A percentile compares a stretch with the other conserved stretches of the same genome.
Conservation (phyloP, 2,113 vertebrate species). For the Rhinogobius similis region DNA sequence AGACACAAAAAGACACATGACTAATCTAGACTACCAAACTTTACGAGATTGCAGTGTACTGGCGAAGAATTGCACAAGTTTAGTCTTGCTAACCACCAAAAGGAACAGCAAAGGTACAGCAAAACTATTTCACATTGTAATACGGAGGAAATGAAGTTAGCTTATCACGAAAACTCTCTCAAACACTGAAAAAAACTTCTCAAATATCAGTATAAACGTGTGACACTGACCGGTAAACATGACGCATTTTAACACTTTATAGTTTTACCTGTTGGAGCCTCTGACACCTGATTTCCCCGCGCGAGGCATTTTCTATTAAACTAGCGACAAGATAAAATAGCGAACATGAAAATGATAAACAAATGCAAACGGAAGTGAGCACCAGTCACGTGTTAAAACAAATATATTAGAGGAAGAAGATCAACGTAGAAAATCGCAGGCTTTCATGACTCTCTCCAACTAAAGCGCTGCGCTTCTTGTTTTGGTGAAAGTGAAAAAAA, state of each 20-base stretch:
- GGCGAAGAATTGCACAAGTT: not conserved
- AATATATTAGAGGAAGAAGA: not conserved
- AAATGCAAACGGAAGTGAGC: not conserved
- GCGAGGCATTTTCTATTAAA: constrained; percentile 49
- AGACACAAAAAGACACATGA: not conserved
- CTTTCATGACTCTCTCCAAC: not conserved
- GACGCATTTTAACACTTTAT: not conserved
- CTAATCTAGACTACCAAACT: not conserved
- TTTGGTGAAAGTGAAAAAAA: constrained; percentile 9
- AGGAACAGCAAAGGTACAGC: not conserved
- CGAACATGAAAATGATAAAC: not conserved
- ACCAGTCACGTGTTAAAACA: not conserved
- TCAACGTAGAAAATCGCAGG: not conserved
- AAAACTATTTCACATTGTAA: not conserved
- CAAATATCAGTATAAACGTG: not conserved
- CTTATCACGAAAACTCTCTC: not conserved
- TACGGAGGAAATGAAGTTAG: not conserved
- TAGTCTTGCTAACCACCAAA: not conserved
- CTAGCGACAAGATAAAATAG: not conserved
- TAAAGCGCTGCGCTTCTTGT: not conserved
- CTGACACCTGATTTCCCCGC: constrained; percentile 33
- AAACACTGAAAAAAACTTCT: not conserved
- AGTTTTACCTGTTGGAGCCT: constrained; percentile 52
- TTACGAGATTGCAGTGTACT: not conserved
- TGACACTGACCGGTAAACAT: not conserved